Base-by-base conservation (phyloP, 2,888 invertebrate genomes). In the Lissocephala sabroskyi region DNA sequence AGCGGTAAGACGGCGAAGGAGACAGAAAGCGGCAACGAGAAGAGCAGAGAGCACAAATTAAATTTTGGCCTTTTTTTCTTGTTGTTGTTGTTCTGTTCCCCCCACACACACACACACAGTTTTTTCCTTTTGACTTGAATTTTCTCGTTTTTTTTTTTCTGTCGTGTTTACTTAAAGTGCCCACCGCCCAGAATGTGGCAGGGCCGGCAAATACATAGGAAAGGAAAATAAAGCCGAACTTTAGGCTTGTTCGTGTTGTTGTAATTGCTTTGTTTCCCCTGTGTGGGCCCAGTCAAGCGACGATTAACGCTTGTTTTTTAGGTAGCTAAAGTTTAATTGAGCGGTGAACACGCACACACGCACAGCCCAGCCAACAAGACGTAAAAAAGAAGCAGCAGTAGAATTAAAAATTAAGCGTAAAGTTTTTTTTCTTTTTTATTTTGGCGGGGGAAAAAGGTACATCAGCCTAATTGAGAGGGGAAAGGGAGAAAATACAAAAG, bases 361-460 rank as follows among this genome's bases (percentile, higher is more conserved):
- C n/a, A n/a, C n/a, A n/a, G n/a, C n/a, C n/a, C n/a, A n/a, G n/a
- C n/a, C n/a, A 48, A 56, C 42, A 56, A 61, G 58, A 49, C 26
- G 29, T 45, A 54, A 62, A 49, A 28, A 19, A 46, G 23, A 55
- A 45, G 18, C 11, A 33, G 11, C n/a, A n/a, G 41, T 53, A 51
- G 70, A 67, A 63, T 71, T 63, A 52, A 60, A 75, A 75, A 75
- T 75, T 56, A 75, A 71, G 56, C 56, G 61, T 42, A 51, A 56
- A 56, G 60, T 70, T 66, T 23, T 23, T 7, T 32, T n/a, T n/a
- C n/a, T n/a, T n/a, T n/a, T n/a, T n/a, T n/a, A n/a, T n/a, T n/a
- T n/a, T n/a, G n/a, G n/a, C n/a, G n/a, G n/a, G n/a, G n/a, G n/a
- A n/a, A n/a, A n/a, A n/a, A n/a, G n/a, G n/a, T n/a, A n/a, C n/a